Conservation (phyloP, 2,797 vertebrate species). For the Moxostoma hubbsi region DNA sequence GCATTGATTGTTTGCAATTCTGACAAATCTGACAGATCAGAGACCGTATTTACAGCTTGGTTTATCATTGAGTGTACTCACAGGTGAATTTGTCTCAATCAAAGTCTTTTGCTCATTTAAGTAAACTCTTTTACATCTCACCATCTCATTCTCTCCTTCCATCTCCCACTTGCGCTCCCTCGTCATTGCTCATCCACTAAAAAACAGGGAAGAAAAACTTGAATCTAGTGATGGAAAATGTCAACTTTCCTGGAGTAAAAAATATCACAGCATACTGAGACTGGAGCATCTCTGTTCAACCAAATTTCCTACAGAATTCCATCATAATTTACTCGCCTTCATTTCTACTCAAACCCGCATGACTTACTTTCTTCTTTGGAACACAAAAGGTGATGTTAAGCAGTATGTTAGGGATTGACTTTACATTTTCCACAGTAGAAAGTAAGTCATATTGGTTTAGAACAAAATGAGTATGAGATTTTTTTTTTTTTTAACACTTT, state of each 20-base stretch:
- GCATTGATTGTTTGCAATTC: neutral
- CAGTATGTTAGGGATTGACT: too few species aligned
- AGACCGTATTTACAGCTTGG: neutral
- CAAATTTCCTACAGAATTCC: too few species aligned
- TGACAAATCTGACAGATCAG: neutral
- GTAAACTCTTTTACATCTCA: neutral
- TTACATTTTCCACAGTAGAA: too few species aligned
- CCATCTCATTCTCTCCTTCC: neutral
- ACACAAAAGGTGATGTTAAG: too few species aligned
- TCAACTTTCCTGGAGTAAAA: constrained; percentile 49
- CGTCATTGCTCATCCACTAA: neutral
- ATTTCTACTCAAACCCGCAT: too few species aligned
- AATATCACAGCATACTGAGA: constrained; percentile 57
- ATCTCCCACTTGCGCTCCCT: neutral
- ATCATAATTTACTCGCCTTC: too few species aligned
- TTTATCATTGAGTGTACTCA: neutral
- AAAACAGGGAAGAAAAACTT: neutral
- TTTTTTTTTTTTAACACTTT: too few species aligned
- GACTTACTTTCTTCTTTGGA: too few species aligned
- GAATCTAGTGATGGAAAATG: constrained; percentile 49
- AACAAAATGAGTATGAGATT: too few species aligned
- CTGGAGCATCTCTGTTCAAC: neutral
- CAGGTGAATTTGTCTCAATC: neutral
- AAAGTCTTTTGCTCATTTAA: neutral
- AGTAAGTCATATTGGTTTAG: too few species aligned